Evolutionary conservation across 2,797 vertebrate species (phyloP).

Genomic region (Tragelaphus eurycerus): DNA sequence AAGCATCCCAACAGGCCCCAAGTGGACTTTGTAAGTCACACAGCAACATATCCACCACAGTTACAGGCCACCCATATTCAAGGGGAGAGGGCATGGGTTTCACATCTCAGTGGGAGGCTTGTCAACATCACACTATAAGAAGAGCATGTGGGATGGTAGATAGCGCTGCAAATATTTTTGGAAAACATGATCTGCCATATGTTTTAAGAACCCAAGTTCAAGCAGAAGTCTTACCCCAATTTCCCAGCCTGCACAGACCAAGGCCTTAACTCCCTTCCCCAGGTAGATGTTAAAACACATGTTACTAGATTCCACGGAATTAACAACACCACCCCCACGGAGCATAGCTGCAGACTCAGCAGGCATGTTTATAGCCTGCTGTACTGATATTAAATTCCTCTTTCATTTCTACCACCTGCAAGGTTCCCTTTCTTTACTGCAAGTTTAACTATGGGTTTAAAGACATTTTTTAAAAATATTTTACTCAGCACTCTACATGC

Average conservation of each 20-base stretch:
- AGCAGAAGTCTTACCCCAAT: not conserved
- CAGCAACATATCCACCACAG: not conserved
- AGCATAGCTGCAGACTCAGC: not conserved
- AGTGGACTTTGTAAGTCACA: not conserved
- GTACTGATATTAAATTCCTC: not conserved
- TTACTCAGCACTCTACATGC: not conserved
- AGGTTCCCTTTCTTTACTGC: not conserved
- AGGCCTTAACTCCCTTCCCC: not conserved
- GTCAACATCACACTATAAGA: not conserved
- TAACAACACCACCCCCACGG: not conserved
- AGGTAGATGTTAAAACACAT: not conserved
- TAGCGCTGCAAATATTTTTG: not conserved
- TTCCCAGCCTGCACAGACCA: not conserved
- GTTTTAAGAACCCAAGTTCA: constrained; percentile 19
- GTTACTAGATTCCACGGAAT: not conserved
- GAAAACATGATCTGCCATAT: constrained; percentile 26
- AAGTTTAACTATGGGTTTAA: not conserved
- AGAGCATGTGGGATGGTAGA: not conserved
- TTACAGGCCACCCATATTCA: not conserved
- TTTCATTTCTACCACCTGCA: not conserved
- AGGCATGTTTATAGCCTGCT: not conserved
- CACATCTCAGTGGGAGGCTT: not conserved
- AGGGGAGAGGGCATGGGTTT: not conserved
- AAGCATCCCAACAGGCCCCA: not conserved
- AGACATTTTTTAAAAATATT: not conserved